phyloP scores from a whole-genome alignment of 2,888 invertebrate species.

The Ypsolopha scabrella region DNA sequence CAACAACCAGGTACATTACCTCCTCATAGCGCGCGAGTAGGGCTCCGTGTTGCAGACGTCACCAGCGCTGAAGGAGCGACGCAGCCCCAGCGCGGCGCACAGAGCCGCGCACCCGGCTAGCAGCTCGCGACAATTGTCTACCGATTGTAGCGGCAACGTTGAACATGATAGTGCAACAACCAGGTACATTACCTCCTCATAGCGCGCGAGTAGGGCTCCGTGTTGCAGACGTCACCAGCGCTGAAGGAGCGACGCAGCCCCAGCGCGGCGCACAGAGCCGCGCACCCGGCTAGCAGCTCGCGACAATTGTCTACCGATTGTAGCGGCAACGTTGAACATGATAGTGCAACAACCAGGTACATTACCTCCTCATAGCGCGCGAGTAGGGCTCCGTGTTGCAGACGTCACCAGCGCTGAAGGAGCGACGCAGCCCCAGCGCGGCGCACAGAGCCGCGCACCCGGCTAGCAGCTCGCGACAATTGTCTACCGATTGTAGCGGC shows the following conservation, averaged over 20 bases:
- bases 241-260: slow-evolving; percentile 89
- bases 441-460: slow-evolving; percentile 83
- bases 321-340: background rate
- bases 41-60: slow-evolving; percentile 63
- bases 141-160: background rate
- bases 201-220: no score
- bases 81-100: slow-evolving; percentile 83
- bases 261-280: slow-evolving; percentile 81
- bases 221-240: slow-evolving; percentile 75
- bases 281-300: slow-evolving; percentile 61
- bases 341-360: no score
- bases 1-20: no score
- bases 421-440: slow-evolving; percentile 83
- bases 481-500: no score
- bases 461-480: no score
- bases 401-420: slow-evolving; percentile 87
- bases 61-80: slow-evolving; percentile 86
- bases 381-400: no score
- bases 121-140: no score
- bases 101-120: slow-evolving; percentile 76
- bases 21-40: no score
- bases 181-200: no score
- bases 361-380: no score
- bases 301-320: no score
- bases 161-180: background rate